Base-by-base conservation (phyloP, 2,888 invertebrate genomes). In the Sepiola atlantica region DNA sequence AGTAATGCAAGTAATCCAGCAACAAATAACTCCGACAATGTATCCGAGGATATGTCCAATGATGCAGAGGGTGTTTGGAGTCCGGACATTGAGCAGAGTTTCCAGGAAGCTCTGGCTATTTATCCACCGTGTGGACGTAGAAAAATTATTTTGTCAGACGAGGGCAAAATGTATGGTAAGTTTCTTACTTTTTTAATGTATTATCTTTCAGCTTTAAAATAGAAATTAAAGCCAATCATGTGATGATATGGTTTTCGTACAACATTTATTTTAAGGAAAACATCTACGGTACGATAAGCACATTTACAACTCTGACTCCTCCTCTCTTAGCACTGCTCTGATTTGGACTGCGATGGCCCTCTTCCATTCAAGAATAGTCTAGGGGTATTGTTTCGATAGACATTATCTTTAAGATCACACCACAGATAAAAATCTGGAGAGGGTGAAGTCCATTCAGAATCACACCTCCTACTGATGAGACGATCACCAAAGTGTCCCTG, bases 121-220 rank as follows among this genome's bases (percentile, higher is more conserved):
- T 99, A 99, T 98, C 99, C 99, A 95, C 99, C 99, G 95, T 99
- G 99, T 98, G 99, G 99, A 96, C 98, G 99, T 97, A 98, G 99
- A 97, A 99, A 99, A 98, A 99, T 99, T 97, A 99, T 99, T 97
- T 98, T 99, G 97, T 99, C 99, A 96, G 99, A 99, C 98, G 99
- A 99, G 98, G 99, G 99, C 97, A 99, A 99, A 98, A 99, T 99
- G 99, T 99, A 99, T 98, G 99, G 99, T 99, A 98, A 98, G 99
- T 98, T 94, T n/a, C n/a, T 77, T 16, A 16, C 77, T n/a, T 77
- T 6, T n/a, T 77, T 32, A 4, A n/a, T 77, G n/a, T n/a, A 24
- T 6, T 57, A n/a, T 32, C n/a, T 77, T 77, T 12, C n/a, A 77
- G 77, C 32, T n/a, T 32, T 18, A 32, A 77, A 77, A 32, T 16